Evolutionary conservation across 2,888 invertebrate species (phyloP), one percentile per base, ranked within the genome.

Genomic region (Dicyrtomina minuta): DNA sequence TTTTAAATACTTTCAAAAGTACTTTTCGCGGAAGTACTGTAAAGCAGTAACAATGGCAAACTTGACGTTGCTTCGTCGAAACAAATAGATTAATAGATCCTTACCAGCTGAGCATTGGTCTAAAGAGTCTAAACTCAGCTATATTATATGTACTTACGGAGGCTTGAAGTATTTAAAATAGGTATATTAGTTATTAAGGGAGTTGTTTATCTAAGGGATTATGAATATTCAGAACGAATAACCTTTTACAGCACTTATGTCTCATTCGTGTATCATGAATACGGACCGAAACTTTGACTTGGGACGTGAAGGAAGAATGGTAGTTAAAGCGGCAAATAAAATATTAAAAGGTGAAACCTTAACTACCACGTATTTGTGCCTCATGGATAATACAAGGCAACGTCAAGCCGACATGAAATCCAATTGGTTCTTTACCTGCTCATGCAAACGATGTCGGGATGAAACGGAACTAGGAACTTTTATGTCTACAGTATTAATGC

Each of bases 191-290:
- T n/a, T n/a, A n/a, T n/a, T n/a, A n/a, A n/a, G n/a, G n/a, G n/a
- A n/a, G n/a, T n/a, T n/a, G n/a, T n/a, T n/a, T n/a, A n/a, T n/a
- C n/a, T n/a, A n/a, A n/a, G n/a, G n/a, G n/a, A n/a, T n/a, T n/a
- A n/a, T n/a, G n/a, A n/a, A n/a, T n/a, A n/a, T n/a, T n/a, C n/a
- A n/a, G n/a, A n/a, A n/a, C n/a, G n/a, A n/a, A n/a, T n/a, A n/a
- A n/a, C n/a, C n/a, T n/a, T n/a, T n/a, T n/a, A 69, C 74, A 1
- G 71, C 75, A 1, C 70, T 76, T 17, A 74, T 77, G 74, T 66
- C 74, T n/a, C 77, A 77, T 46, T 53, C 58, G 22, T 77, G 77
- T 66, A 26, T 73, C 0, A 70, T 73, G 66, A 77, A 77, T 62
- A 77, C 75, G 5, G 75, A 77, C 33, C 59, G 77, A 58, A 71